phyloP scores from a whole-genome alignment of 30 jellyfish, hydroid and myxozoan genomes.

The Hydra vulgaris region DNA sequence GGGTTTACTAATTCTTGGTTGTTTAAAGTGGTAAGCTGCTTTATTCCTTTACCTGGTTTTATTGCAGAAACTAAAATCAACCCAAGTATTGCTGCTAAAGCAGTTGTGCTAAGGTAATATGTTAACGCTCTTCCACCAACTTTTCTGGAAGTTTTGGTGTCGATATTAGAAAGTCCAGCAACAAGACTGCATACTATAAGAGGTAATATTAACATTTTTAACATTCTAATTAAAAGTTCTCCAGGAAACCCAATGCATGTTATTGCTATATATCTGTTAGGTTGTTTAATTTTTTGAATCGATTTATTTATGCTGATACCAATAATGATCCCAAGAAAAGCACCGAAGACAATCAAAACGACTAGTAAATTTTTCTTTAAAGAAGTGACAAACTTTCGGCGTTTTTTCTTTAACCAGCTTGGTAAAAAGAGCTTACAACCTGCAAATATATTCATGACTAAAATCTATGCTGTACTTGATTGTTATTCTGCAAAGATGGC shows the following conservation, averaged over 20 bases:
- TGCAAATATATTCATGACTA: no score
- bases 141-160: constrained; percentile 69
- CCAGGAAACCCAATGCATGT: constrained; percentile 87
- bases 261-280: constrained; percentile 57
- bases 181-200: constrained; percentile 71
- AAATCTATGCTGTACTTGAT: no score
- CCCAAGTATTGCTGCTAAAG: constrained; percentile 76
- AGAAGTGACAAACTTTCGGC: neutral
- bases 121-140: constrained; percentile 72
- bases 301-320: constrained; percentile 54
- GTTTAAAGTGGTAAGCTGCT: constrained; percentile 22
- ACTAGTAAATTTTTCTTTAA: constrained; percentile 17
- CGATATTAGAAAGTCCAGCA: constrained; percentile 71
- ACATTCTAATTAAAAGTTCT: constrained; percentile 58
- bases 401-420: no score
- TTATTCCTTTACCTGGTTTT: constrained; percentile 75
- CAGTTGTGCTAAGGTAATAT: constrained; percentile 68
- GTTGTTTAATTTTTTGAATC: constrained; percentile 55
- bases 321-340: constrained; percentile 60
- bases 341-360: constrained; percentile 48
- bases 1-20: constrained; percentile 68
- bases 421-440: no score
- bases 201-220: constrained; percentile 70
- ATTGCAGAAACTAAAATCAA: constrained; percentile 74
- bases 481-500: no score